Evolutionary conservation across 2,797 vertebrate genomes (phyloP), one percentile per base, ranked within the genome.

Genomic region (Emys orbicularis): DNA sequence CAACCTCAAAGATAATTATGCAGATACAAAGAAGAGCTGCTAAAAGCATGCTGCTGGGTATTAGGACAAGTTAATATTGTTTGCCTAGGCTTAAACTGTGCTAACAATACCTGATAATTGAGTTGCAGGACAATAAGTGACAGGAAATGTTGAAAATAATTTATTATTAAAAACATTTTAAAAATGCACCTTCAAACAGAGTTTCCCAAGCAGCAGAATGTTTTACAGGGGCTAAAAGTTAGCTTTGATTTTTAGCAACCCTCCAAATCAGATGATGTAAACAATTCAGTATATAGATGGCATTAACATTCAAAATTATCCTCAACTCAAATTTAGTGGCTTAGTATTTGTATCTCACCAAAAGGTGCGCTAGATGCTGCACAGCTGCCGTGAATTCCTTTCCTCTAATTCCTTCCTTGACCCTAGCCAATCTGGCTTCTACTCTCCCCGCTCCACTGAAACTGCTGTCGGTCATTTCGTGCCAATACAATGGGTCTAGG

Each of bases 51-150:
- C 15, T 47, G 25, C 44, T 49, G 44, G 25, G 0, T 72, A 72
- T 72, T 41, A 41, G 37, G n/a, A 41, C n/a, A 72, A 37, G 10
- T 72, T 41, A 23, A 37, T 72, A 72, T 72, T 8, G 31, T 9
- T 53, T 37, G 52, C 54, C 59, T 3, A 2, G 6, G 2, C 12
- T 77, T 81, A 23, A n/a, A 19, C 29, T 3, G 49, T 2, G 0
- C 76, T 4, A 3, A 29, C 34, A 1, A 52, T 53, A 34, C 10
- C 56, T 47, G 25, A 59, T 57, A 44, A n/a, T 23, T 82, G 54
- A 82, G 23, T 31, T 12, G 56, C 84, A 19, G 25, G 12, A 61
- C 77, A 86, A 82, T 5, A 23, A 29, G 83, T 52, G 56, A 11
- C 21, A 19, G 15, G 21, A 44, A 68, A 72, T 12, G 19, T 5